Evolutionary conservation across 2,888 invertebrate species (phyloP).

Genomic region (Campopleginae sp.): DNA sequence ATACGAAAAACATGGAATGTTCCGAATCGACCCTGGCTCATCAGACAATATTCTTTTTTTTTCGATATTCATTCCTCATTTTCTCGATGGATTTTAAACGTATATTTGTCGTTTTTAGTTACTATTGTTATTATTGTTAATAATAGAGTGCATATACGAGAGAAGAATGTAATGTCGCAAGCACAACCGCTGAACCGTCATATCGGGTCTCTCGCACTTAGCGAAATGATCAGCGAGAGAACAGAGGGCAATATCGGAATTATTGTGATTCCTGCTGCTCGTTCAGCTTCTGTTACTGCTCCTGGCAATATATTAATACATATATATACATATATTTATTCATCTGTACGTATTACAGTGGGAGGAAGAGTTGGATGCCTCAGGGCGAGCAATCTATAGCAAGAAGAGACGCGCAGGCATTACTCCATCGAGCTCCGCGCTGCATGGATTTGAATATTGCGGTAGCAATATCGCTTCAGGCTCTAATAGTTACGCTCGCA

Average conservation of each 20-base stretch:
- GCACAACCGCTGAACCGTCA: slow-evolving; percentile 40
- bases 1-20: background rate
- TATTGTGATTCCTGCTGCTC: slow-evolving; percentile 80
- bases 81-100: slow-evolving; percentile 30
- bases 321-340: slow-evolving; percentile 53
- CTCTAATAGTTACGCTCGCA: slow-evolving; percentile 80
- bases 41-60: background rate
- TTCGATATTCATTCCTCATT: slow-evolving; percentile 17
- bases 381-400: slow-evolving; percentile 82
- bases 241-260: slow-evolving; percentile 83
- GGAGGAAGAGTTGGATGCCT: slow-evolving; percentile 74
- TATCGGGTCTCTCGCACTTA: slow-evolving; percentile 76
- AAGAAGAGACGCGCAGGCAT: slow-evolving; percentile 77
- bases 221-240: slow-evolving; percentile 80
- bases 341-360: slow-evolving; percentile 51
- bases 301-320: slow-evolving; percentile 61
- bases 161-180: slow-evolving; percentile 28
- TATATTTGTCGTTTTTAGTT: slow-evolving; percentile 10
- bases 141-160: slow-evolving; percentile 38
- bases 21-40: background rate
- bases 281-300: slow-evolving; percentile 51
- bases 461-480: slow-evolving; percentile 81
- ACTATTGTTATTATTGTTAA: slow-evolving; percentile 34
- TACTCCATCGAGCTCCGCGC: slow-evolving; percentile 77
- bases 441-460: slow-evolving; percentile 83